These are phyloP conservation scores for Xiphophorus hellerii DNA, from an alignment of 2,113 vertebrate species.

Conservation along the genomic window DNA sequence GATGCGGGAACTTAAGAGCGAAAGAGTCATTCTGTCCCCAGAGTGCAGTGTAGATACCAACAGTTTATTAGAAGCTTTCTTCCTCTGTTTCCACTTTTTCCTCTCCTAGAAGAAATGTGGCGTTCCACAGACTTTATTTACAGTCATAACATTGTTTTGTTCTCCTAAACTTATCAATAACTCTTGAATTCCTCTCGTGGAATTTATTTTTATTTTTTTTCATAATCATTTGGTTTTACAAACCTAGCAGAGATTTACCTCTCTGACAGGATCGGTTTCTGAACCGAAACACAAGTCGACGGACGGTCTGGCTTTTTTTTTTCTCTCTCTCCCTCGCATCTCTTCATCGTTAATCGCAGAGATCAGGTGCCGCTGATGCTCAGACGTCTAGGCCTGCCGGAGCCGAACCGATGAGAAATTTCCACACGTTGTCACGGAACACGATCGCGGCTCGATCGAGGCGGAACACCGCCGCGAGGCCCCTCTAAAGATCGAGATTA, in stretches of 20 bases:
- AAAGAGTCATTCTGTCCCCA: too few species aligned
- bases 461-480: conserved; percentile 1
- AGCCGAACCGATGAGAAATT: conserved; percentile 2
- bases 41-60: too few species aligned
- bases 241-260: background rate
- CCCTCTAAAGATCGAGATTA: background rate
- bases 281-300: too few species aligned
- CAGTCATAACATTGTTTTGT: too few species aligned
- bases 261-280: background rate
- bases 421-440: conserved; percentile 13
- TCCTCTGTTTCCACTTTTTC: background rate
- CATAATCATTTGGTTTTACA: too few species aligned
- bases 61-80: too few species aligned
- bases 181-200: too few species aligned
- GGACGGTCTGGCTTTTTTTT: too few species aligned
- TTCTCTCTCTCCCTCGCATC: background rate
- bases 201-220: too few species aligned
- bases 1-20: too few species aligned
- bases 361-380: background rate
- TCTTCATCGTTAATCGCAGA: background rate
- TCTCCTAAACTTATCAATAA: too few species aligned
- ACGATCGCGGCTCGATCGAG: background rate
- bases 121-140: background rate
- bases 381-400: background rate
- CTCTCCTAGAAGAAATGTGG: background rate